Conservation (phyloP, 1,140 invertebrate species). For the Papilio aristodemus region DNA sequence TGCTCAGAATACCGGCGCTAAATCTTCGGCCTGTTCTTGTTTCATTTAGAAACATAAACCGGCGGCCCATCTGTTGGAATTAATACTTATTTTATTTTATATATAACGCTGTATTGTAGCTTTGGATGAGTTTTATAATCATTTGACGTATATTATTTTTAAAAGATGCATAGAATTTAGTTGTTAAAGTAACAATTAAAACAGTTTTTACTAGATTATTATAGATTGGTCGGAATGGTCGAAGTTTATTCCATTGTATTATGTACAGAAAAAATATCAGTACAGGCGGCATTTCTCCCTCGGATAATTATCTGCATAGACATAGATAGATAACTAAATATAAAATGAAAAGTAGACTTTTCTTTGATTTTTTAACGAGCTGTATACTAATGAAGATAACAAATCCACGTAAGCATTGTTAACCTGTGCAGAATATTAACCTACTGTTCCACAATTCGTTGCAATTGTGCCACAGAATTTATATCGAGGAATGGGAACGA, state of each 20-base stretch:
- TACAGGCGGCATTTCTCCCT: too few relatives aligned
- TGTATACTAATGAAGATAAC: background rate
- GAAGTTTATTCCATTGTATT: too few relatives aligned
- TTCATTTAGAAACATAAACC: background rate
- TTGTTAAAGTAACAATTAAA: background rate
- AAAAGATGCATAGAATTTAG: background rate
- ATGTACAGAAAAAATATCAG: too few relatives aligned
- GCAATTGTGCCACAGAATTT: conserved; percentile 2
- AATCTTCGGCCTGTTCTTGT: background rate
- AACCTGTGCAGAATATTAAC: conserved; percentile 1
- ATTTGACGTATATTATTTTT: background rate
- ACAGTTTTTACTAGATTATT: too few relatives aligned
- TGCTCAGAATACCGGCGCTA: background rate
- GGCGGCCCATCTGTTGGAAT: background rate
- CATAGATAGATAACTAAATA: background rate
- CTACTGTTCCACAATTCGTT: conserved; percentile 12
- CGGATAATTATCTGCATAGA: background rate
- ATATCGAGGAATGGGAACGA: conserved; percentile 9
- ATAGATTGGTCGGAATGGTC: too few relatives aligned
- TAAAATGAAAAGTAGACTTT: background rate
- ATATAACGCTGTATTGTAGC: background rate
- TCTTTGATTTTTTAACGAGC: conserved; percentile 1
- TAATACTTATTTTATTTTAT: conserved; percentile 1
- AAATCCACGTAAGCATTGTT: background rate
- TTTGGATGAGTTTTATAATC: background rate